A percentile compares a stretch with the other conserved stretches of the same genome.
Evolutionary conservation across 2,888 invertebrate species (phyloP).

Genomic region (Phlogophora meticulosa): DNA sequence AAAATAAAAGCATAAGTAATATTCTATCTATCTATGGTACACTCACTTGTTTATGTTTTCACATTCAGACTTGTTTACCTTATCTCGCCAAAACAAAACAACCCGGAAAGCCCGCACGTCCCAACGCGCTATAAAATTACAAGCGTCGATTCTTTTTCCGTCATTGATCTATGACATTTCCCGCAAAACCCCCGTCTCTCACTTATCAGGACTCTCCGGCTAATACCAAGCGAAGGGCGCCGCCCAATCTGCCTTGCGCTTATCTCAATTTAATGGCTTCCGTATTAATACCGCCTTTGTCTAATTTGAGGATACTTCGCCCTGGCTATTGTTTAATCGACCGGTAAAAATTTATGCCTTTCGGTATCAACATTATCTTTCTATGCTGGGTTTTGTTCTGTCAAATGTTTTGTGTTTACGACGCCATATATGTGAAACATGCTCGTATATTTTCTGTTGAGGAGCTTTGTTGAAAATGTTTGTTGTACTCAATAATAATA

Average conservation of each 20-base stretch:
- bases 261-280: slow-evolving; percentile 91
- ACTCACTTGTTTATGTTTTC: slow-evolving; percentile 15
- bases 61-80: slow-evolving; percentile 33
- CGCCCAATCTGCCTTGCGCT: slow-evolving; percentile 89
- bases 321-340: slow-evolving; percentile 86
- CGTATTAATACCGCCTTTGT: slow-evolving; percentile 90
- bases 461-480: slow-evolving; percentile 41
- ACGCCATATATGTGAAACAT: slow-evolving; percentile 47
- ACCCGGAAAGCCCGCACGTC: slow-evolving; percentile 16
- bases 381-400: slow-evolving; percentile 56
- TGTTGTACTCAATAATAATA: slow-evolving; percentile 20
- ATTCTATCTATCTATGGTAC: too few species aligned
- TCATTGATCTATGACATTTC: slow-evolving; percentile 79
- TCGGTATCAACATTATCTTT: slow-evolving; percentile 65
- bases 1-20: too few species aligned
- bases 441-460: slow-evolving; percentile 42
- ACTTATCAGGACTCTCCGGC: slow-evolving; percentile 89
- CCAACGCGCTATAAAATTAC: slow-evolving; percentile 41
- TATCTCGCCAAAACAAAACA: slow-evolving; percentile 27
- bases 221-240: slow-evolving; percentile 89
- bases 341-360: slow-evolving; percentile 84
- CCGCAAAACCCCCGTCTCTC: slow-evolving; percentile 82
- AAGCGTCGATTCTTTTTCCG: slow-evolving; percentile 57
- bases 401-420: slow-evolving; percentile 57
- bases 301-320: slow-evolving; percentile 86